phyloP scores from a whole-genome alignment of 1,140 invertebrate genomes.

The Polyergus mexicanus region DNA sequence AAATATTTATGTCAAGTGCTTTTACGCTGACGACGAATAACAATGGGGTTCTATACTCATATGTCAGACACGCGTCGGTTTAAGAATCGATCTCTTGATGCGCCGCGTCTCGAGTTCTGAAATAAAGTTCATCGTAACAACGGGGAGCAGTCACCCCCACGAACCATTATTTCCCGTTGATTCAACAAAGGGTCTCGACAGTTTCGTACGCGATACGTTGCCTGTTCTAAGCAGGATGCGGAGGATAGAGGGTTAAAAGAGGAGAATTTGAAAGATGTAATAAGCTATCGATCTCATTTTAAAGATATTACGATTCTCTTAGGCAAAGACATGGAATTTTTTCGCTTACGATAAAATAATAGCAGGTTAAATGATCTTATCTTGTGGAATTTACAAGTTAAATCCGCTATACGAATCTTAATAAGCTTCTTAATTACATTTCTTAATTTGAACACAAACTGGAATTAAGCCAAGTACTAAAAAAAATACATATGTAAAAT shows the following conservation, averaged over 20 bases:
- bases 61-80: constrained; percentile 2
- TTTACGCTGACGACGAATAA: neutral
- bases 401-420: too few relatives aligned
- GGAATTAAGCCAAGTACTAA: too few relatives aligned
- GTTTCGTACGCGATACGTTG: neutral
- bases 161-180: constrained; percentile 47
- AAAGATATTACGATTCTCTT: neutral
- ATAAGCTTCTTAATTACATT: too few relatives aligned
- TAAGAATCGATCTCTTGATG: constrained; percentile 35
- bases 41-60: neutral
- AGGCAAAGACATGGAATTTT: neutral
- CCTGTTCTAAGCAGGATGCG: neutral
- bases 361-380: too few relatives aligned
- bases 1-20: neutral
- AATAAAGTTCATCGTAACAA: constrained; percentile 41
- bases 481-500: neutral
- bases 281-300: neutral
- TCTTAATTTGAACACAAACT: too few relatives aligned
- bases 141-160: neutral
- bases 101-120: neutral
- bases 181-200: constrained; percentile 38
- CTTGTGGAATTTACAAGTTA: too few relatives aligned
- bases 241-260: constrained; percentile 10
- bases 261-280: constrained; percentile 17
- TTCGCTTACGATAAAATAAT: neutral